Evolutionary conservation across 2,113 vertebrate genomes (phyloP), one percentile per base, ranked within the genome.

Genomic region (Lathamus discolor): DNA sequence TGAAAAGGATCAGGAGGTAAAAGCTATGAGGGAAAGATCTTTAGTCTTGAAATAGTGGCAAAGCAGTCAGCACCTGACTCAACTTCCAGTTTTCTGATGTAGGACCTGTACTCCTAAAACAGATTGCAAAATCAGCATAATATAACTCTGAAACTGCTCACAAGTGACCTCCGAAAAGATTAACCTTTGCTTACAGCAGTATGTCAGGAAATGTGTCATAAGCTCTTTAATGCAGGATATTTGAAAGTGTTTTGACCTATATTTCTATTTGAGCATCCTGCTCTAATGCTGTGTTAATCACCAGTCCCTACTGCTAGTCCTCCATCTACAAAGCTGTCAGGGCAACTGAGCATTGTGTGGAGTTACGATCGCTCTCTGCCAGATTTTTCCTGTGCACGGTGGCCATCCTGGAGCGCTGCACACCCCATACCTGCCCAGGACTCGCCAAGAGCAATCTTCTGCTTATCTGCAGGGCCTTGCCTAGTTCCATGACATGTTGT

Each of bases 171-270:
- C 31, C 27, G 44, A n/a, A 75, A 88, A 79, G 66, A 84, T 92
- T 63, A 92, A 87, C 35, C 25, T 94, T 76, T 93, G 62, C 86
- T 92, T 96, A 74, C 54, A 85, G 41, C 37, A 77, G 6, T 43
- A 46, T 23, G 27, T 25, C 80, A 87, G 64, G 52, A 91, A 85
- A 92, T 49, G 57, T 89, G 48, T 57, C 76, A 66, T 52, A 86
- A 91, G 28, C 69, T 76, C 63, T 77, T 69, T 91, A 92, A 73
- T 28, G 31, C 49, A 86, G 73, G 44, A 24, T 76, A 72, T 77
- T 49, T 87, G 63, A 51, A 76, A 46, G n/a, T 5, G 1, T 85
- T 93, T 57, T 83, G 90, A 74, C 70, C 74, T 92, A 6, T 82
- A 82, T 89, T 73, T 93, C 41, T 77, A 33, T 57, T 24, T 66